Evolutionary conservation across 2,113 vertebrate species (phyloP).

Genomic region (Limanda limanda): DNA sequence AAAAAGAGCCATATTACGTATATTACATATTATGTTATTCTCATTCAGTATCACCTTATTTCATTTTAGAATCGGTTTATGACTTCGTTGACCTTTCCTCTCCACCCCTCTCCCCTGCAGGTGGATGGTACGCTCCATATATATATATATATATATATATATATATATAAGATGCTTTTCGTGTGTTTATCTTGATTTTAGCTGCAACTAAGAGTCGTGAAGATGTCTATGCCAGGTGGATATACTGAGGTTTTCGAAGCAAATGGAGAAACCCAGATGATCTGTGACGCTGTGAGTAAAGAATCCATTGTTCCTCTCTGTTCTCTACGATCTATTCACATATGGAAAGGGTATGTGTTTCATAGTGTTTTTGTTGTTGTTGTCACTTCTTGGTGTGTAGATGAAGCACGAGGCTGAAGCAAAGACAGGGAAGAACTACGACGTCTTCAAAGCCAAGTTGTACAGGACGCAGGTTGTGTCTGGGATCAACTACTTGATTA

Average conservation of each 20-base stretch:
- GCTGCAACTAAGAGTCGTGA: neutral
- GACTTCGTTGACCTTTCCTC: neutral
- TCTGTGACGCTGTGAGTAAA: conserved; percentile 80
- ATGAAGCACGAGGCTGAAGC: conserved; percentile 73
- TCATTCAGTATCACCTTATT: neutral
- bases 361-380: neutral
- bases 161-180: no score
- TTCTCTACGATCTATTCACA: no score
- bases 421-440: conserved; percentile 49
- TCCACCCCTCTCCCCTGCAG: neutral
- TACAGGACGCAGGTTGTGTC: conserved; percentile 82
- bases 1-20: no score
- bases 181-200: neutral
- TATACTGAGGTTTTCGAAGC: conserved; percentile 1
- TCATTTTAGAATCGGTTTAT: neutral
- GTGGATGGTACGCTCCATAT: conserved; percentile 45
- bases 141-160: no score
- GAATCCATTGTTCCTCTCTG: neutral
- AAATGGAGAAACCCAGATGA: conserved; percentile 77
- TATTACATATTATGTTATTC: no score
- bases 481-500: conserved; percentile 86
- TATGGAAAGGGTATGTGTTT: neutral
- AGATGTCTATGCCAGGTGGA: conserved; percentile 76
- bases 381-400: conserved; percentile 32
- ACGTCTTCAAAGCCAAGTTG: conserved; percentile 59